Base-by-base conservation (phyloP, 2,797 vertebrate species). In the Lerista edwardsae region DNA sequence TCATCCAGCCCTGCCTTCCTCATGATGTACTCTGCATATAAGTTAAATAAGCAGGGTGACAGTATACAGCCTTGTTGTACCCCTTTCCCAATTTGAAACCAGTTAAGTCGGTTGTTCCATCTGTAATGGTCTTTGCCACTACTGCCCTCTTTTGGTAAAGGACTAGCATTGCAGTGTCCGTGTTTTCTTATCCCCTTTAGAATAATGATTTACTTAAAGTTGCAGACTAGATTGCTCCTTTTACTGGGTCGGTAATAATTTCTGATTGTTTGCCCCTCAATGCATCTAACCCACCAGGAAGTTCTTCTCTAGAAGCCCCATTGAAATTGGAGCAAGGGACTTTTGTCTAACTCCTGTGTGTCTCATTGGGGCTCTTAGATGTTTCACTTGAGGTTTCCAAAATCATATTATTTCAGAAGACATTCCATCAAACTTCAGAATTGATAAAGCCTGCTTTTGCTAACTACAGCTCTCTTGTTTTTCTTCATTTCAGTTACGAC, bases 401-500 rank as follows among this genome's bases (percentile, higher is more conserved):
- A 36, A 11, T 79, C 15, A 17, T 47, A 59, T 67, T 59, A 57
- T n/a, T 80, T 81, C 59, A 67, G 44, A 55, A 55, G 47, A 75
- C n/a, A 47, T 11, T 27, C 34, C 51, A 57, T 34, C 47, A 21
- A 36, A 64, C 11, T 62, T 34, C 29, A 62, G n/a, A 79, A 9
- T 9, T 21, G 4, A 6, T 27, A 6, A 41, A 23, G 3, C 62
- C 39, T 76, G 67, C 21, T 75, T 6, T 14, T 79, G 29, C 80
- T 94, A 81, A 94, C 57, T 85, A 41, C 78, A 21, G 25, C 82
- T 67, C 44, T 62, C 90, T 88, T 90, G 39, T 91, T 92, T 78
- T 93, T 91, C 4, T 95, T 87, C 90, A 1, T 95, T 96, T 88
- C 95, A 99, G 98, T 96, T 99, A 90, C 97, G 99, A 93, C 98